Conservation (phyloP, 1,140 invertebrate species). For the Procambarus clarkii region DNA sequence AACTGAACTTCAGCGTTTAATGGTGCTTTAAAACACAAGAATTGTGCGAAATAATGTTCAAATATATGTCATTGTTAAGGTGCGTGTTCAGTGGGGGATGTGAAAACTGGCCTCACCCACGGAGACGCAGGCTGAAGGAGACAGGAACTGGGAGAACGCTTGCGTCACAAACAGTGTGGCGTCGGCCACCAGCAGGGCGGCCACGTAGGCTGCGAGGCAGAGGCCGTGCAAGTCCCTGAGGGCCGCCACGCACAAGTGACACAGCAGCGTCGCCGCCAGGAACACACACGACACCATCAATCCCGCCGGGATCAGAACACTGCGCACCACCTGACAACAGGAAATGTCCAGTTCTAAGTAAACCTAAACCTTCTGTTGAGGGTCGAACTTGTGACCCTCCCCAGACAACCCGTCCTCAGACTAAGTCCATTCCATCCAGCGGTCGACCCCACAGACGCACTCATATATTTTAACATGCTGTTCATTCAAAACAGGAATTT, state of each 20-base stretch:
- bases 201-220: slow-evolving; percentile 63
- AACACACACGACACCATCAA: slow-evolving; percentile 64
- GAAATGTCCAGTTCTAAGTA: background rate
- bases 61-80: no score
- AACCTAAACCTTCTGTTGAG: no score
- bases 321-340: slow-evolving; percentile 11
- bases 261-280: slow-evolving; percentile 50
- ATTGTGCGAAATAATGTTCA: no score
- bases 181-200: slow-evolving; percentile 46
- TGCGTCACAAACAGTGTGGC: slow-evolving; percentile 46
- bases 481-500: no score
- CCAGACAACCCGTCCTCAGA: no score
- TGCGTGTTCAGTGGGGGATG: no score
- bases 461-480: no score
- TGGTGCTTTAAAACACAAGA: no score
- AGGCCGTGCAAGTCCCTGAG: slow-evolving; percentile 65
- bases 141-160: slow-evolving; percentile 34
- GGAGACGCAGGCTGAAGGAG: background rate
- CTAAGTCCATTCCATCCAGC: no score
- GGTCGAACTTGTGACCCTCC: no score
- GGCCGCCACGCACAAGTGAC: slow-evolving; percentile 45
- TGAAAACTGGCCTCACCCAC: slow-evolving; percentile 5
- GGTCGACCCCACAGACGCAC: no score
- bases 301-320: slow-evolving; percentile 47
- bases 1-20: no score